Evolutionary conservation across 1,140 invertebrate genomes (phyloP), one percentile per base, ranked within the genome.

Genomic region (Saxidomus purpurata): DNA sequence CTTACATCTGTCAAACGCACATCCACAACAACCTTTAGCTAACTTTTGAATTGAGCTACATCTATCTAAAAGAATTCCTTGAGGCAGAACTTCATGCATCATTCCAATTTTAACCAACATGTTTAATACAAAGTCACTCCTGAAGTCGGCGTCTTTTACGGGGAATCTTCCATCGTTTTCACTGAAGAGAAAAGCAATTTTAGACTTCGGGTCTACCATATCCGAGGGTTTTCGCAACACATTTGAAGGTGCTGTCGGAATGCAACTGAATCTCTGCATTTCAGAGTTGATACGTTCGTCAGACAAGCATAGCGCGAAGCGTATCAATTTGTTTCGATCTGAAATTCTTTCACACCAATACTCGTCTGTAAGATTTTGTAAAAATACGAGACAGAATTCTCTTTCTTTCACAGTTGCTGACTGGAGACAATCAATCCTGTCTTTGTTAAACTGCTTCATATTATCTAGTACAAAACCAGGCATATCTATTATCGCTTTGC

Each of bases 51-150:
- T 77, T 34, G 80, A 88, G 49, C 74, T 59, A 59, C 89, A 88
- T 76, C 92, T 83, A 34, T 92, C 84, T 59, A 89, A 22, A 28
- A 93, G 43, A 31, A 88, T 34, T 17, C 90, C 47, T 28, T 52
- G 52, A 8, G 69, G 47, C 31, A 93, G 28, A 38, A 55, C 49
- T 36, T 92, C 74, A 61, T 13, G 79, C 49, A 71, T 79, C 92
- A 93, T 93, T 4, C 91, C 91, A 13, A 91, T 67, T 0, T 80
- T 8, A 22, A 25, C 15, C 15, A 93, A 43, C 22, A 19, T 61
- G 22, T 49, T 11, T 38, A 91, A 28, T 25, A 55, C 15, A 28
- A 80, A 36, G 1, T 47, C 22, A 1, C 55, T 17, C 28, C 40
- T 28, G 49, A 90, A 90, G 13, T 34, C 34, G 8, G 13, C 31